These are phyloP conservation scores for Coregonus clupeaformis DNA, from an alignment of 2,113 vertebrate genomes.

Conservation along the genomic window DNA sequence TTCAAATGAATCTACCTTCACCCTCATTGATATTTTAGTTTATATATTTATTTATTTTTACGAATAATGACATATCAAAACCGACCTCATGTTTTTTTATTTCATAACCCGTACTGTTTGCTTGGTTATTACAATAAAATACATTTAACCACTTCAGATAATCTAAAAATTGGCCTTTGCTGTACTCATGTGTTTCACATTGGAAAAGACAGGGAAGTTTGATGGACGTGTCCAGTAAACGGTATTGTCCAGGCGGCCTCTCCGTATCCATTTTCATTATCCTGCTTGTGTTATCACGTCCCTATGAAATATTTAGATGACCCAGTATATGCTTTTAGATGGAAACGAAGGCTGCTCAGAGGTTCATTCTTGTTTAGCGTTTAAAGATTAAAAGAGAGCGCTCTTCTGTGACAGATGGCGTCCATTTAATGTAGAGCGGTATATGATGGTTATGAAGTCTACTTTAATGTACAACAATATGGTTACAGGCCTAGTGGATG, in stretches of 20 bases:
- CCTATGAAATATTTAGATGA: constrained; percentile 77
- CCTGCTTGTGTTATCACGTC: constrained; percentile 71
- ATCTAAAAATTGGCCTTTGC: neutral
- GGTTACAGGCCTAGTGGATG: constrained; percentile 5
- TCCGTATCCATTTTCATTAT: constrained; percentile 64
- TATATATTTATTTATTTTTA: no score
- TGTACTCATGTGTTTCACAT: constrained; percentile 4
- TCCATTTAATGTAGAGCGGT: constrained; percentile 54
- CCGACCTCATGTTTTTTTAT: neutral
- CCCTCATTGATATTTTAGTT: neutral
- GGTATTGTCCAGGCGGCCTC: constrained; percentile 34
- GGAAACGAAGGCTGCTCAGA: constrained; percentile 70
- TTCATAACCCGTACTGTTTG: neutral
- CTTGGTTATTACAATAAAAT: neutral
- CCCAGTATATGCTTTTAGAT: constrained; percentile 77
- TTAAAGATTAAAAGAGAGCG: constrained; percentile 68
- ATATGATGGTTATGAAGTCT: constrained; percentile 13
- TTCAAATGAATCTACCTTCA: neutral
- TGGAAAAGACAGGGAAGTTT: constrained; percentile 25
- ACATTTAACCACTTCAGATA: neutral
- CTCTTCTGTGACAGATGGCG: constrained; percentile 63
- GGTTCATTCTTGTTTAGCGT: constrained; percentile 75
- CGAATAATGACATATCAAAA: neutral
- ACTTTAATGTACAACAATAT: constrained; percentile 18
- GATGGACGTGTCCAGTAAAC: constrained; percentile 51